A percentile compares a stretch with the other conserved stretches of the same genome.
Evolutionary conservation across 2,888 invertebrate genomes (phyloP).

Genomic region (Xanthostigma xanthostigma): DNA sequence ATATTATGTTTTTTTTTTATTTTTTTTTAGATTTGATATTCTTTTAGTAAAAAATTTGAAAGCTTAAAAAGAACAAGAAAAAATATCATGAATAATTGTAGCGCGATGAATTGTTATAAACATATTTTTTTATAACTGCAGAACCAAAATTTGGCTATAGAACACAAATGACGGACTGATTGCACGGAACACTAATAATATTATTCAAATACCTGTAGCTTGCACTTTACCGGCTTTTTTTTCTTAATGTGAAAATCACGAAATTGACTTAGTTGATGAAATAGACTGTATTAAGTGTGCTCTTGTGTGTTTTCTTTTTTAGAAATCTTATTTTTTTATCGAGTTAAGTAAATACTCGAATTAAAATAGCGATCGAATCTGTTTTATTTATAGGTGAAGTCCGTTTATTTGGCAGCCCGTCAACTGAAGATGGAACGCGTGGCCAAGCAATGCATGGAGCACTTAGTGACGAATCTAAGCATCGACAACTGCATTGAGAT

Average conservation of each 20-base stretch:
- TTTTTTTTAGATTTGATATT: too few species aligned
- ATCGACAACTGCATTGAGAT: conserved; percentile 41
- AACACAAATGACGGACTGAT: too few species aligned
- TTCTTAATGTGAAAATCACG: neutral
- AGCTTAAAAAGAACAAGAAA: too few species aligned
- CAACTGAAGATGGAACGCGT: conserved; percentile 62
- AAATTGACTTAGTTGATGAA: conserved; percentile 3
- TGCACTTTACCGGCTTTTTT: neutral
- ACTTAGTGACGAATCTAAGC: conserved; percentile 48
- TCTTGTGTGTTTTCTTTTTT: conserved; percentile 1
- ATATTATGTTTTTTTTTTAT: too few species aligned
- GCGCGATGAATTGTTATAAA: too few species aligned
- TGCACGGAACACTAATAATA: too few species aligned
- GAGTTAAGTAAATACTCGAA: too few species aligned
- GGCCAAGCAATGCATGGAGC: conserved; percentile 53
- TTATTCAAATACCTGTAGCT: too few species aligned
- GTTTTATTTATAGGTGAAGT: conserved; percentile 39
- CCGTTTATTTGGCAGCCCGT: conserved; percentile 66
- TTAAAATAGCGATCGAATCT: conserved; percentile 14
- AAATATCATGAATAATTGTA: too few species aligned
- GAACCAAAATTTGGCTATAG: too few species aligned
- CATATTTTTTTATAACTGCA: too few species aligned
- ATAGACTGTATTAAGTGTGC: conserved; percentile 11
- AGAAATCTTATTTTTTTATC: conserved; percentile 1
- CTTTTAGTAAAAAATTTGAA: too few species aligned